phyloP scores from a whole-genome alignment of 2,888 invertebrate species.

The Hirtodrosophila duncani region DNA sequence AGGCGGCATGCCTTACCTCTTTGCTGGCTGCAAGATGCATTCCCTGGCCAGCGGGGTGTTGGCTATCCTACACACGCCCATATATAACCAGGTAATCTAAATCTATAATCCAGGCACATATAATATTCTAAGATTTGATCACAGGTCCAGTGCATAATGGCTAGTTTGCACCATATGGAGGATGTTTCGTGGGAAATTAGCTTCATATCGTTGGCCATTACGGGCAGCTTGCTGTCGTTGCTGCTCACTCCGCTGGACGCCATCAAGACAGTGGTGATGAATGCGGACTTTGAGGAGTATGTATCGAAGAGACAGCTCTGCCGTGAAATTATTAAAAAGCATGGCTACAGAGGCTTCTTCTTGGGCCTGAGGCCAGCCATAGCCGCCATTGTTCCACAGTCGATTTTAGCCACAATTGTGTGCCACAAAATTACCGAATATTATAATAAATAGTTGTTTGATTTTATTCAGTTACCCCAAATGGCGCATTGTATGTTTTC shows the following conservation, averaged over 20 bases:
- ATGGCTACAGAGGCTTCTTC: conserved; percentile 42
- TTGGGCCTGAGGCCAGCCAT: conserved; percentile 31
- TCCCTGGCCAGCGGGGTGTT: background rate
- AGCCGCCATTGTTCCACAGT: conserved; percentile 33
- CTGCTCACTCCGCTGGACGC: conserved; percentile 43
- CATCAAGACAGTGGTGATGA: conserved; percentile 27
- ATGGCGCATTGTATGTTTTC: conserved; percentile 19
- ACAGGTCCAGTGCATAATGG: background rate
- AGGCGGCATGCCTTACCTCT: conserved; percentile 10
- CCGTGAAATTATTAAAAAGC: conserved; percentile 2
- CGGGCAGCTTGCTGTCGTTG: conserved; percentile 30
- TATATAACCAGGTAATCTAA: conserved; percentile 1
- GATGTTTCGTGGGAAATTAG: conserved; percentile 16
- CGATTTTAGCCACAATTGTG: conserved; percentile 31
- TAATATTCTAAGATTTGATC: too few species aligned
- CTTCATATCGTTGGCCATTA: conserved; percentile 28
- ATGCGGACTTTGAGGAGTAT: conserved; percentile 11
- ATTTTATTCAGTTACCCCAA: conserved; percentile 28
- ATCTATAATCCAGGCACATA: too few species aligned
- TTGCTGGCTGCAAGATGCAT: conserved; percentile 19
- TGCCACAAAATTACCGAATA: conserved; percentile 6
- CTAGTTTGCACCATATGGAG: background rate
- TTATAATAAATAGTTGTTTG: background rate
- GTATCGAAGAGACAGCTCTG: conserved; percentile 7
- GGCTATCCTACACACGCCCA: conserved; percentile 4